Conservation (phyloP, 1,140 invertebrate genomes). For the Lysiphlebus fabarum region DNA sequence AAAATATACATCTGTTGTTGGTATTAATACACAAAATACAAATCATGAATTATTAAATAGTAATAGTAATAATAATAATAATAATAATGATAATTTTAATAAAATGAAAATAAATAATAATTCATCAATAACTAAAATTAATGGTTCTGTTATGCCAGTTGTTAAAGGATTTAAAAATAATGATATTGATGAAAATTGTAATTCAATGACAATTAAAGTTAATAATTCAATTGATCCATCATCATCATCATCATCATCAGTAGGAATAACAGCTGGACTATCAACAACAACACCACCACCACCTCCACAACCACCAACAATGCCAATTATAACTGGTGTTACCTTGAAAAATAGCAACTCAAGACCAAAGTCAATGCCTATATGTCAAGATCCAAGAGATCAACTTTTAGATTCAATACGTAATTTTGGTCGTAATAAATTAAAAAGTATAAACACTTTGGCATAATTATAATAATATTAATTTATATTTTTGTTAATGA, state of each 20-base stretch:
- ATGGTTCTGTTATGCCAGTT: conserved; percentile 27
- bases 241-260: neutral
- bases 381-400: conserved; percentile 59
- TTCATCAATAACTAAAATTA: conserved; percentile 15
- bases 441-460: conserved; percentile 53
- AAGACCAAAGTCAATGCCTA: conserved; percentile 37
- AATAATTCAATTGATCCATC: conserved; percentile 1
- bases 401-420: conserved; percentile 70
- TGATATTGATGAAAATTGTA: neutral
- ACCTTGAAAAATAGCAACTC: conserved; percentile 46
- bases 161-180: conserved; percentile 41
- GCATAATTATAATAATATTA: conserved; percentile 6
- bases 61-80: conserved; percentile 1
- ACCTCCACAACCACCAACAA: conserved; percentile 41
- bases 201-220: neutral
- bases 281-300: conserved; percentile 17
- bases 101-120: conserved; percentile 18
- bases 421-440: conserved; percentile 60
- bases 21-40: conserved; percentile 23
- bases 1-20: conserved; percentile 37
- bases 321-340: conserved; percentile 50
- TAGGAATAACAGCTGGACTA: neutral
- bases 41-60: too few species aligned
- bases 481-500: too few species aligned
- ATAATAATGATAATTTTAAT: conserved; percentile 20